Percentiles rank a stretch among this genome's conserved stretches.
Evolutionary conservation across 1,140 invertebrate genomes (phyloP).

Genomic region (Hylyphantes graminicola): DNA sequence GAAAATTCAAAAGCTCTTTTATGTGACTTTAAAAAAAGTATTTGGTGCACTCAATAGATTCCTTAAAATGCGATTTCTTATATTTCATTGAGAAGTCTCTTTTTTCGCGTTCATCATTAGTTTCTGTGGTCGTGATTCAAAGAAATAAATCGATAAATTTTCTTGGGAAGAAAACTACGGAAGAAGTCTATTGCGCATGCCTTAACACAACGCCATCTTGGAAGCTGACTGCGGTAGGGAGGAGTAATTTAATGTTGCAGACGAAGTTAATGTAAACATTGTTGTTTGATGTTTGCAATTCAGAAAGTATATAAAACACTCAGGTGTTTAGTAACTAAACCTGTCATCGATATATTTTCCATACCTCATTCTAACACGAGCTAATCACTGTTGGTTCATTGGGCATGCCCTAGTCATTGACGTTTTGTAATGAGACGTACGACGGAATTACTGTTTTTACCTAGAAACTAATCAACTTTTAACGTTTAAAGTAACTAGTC

Average conservation of each 20-base stretch:
- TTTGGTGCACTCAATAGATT: too few relatives aligned
- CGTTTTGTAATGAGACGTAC: slow-evolving; percentile 52
- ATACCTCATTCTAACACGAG: background rate
- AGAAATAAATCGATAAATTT: slow-evolving; percentile 57
- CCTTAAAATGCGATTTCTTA: too few relatives aligned
- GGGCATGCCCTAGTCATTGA: slow-evolving; percentile 59
- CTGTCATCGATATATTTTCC: slow-evolving; percentile 14
- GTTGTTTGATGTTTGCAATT: slow-evolving; percentile 46
- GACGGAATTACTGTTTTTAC: slow-evolving; percentile 12
- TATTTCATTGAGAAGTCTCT: too few relatives aligned
- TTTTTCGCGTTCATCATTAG: too few relatives aligned
- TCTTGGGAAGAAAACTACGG: slow-evolving; percentile 46
- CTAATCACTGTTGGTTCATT: slow-evolving; percentile 51
- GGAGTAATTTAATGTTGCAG: slow-evolving; percentile 57
- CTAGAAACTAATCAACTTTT: slow-evolving; percentile 8
- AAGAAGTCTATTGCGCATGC: slow-evolving; percentile 58
- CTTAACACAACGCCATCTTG: slow-evolving; percentile 60
- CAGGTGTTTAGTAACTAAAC: slow-evolving; percentile 2
- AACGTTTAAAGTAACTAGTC: slow-evolving; percentile 19
- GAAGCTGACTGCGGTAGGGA: slow-evolving; percentile 59
- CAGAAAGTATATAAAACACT: slow-evolving; percentile 31
- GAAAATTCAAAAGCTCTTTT: too few relatives aligned
- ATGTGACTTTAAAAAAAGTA: too few relatives aligned
- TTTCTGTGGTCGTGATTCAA: slow-evolving; percentile 32
- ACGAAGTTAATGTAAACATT: slow-evolving; percentile 58